phyloP scores from a whole-genome alignment of 2,888 invertebrate genomes.

The Allacma fusca region DNA sequence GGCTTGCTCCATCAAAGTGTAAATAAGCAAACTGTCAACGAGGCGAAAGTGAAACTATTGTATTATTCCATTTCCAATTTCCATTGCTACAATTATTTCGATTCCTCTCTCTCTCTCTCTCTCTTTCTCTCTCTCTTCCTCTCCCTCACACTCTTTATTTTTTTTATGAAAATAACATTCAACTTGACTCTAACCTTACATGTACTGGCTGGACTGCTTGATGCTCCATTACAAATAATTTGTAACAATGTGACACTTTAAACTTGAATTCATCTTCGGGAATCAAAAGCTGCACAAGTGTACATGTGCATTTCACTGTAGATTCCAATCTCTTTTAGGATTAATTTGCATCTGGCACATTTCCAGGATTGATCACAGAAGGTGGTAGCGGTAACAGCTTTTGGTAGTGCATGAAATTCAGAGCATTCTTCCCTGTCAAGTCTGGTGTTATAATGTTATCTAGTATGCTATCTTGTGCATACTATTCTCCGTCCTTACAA shows the following conservation, averaged over 20 bases:
- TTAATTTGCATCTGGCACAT: constrained; percentile 33
- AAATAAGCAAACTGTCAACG: constrained; percentile 31
- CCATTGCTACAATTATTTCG: constrained; percentile 33
- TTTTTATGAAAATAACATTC: constrained; percentile 1
- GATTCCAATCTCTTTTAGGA: too few relatives aligned
- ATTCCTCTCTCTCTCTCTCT: too few relatives aligned
- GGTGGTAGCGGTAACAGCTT: too few relatives aligned
- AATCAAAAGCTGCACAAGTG: not conserved
- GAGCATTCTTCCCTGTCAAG: too few relatives aligned
- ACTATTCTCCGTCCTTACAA: too few relatives aligned
- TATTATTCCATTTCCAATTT: constrained; percentile 8
- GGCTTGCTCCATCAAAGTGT: constrained; percentile 30
- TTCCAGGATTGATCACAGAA: constrained; percentile 18
- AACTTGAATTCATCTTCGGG: not conserved
- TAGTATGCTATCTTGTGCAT: too few relatives aligned
- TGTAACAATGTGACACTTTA: constrained; percentile 33
- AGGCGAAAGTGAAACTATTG: constrained; percentile 38
- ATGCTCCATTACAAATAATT: constrained; percentile 15
- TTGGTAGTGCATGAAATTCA: too few relatives aligned
- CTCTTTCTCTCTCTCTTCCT: not conserved
- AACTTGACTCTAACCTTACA: too few relatives aligned
- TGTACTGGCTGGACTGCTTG: too few relatives aligned
- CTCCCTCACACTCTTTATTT: constrained; percentile 14
- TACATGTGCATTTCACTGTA: not conserved
- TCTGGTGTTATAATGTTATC: too few relatives aligned